Conservation (phyloP, 2,797 vertebrate genomes). For the Lepilemur septentrionalis region DNA sequence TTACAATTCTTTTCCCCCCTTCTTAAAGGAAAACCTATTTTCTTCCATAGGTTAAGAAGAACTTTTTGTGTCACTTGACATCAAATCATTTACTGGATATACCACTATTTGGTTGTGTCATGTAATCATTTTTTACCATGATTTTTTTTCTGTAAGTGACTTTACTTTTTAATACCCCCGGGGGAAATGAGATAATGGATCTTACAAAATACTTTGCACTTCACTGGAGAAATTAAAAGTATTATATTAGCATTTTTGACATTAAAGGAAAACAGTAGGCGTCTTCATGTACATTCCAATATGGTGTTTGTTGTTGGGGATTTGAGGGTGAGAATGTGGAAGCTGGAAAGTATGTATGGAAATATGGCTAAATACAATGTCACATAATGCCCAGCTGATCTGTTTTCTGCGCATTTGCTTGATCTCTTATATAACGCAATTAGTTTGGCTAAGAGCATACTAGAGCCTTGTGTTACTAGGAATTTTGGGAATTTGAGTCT, state of each 20-base stretch:
- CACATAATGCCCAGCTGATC: not conserved
- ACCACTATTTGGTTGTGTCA: not conserved
- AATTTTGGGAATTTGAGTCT: not conserved
- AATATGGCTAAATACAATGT: not conserved
- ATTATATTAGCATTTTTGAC: not conserved
- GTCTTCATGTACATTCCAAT: not conserved
- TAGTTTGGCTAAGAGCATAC: not conserved
- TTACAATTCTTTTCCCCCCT: not conserved
- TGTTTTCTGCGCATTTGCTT: not conserved
- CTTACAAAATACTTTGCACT: slow-evolving; percentile 7
- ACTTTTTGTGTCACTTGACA: not conserved
- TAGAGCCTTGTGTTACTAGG: not conserved
- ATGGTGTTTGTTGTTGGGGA: not conserved
- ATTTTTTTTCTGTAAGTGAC: not conserved
- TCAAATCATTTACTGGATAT: not conserved
- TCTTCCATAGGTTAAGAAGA: not conserved
- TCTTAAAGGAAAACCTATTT: slow-evolving; percentile 38
- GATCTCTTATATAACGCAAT: not conserved
- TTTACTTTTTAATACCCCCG: not conserved
- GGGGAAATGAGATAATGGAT: not conserved
- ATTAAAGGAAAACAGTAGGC: not conserved
- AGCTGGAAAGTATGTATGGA: not conserved
- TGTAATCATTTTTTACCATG: not conserved
- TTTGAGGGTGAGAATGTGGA: not conserved
- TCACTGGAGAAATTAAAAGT: not conserved